Evolutionary conservation across 2,797 vertebrate genomes (phyloP).

Genomic region (Crenuchus spilurus): DNA sequence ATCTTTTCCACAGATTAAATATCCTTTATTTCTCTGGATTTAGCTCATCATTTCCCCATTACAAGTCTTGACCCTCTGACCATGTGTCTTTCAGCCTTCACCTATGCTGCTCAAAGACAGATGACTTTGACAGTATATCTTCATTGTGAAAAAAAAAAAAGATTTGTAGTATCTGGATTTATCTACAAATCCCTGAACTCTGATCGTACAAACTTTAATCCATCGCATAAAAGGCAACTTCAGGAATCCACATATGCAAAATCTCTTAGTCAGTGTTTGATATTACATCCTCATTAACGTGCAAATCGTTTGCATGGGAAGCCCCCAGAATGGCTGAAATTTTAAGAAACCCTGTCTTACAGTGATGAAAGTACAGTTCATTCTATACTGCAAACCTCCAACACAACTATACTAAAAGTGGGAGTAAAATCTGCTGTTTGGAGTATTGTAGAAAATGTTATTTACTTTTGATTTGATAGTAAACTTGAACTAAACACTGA

Average conservation of each 20-base stretch:
- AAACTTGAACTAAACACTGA: neutral
- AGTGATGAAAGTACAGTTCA: neutral
- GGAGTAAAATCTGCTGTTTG: neutral
- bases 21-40: constrained; percentile 51
- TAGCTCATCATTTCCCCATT: constrained; percentile 42
- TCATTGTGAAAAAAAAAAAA: neutral
- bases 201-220: neutral
- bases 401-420: neutral
- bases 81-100: neutral
- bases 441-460: neutral
- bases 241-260: constrained; percentile 8
- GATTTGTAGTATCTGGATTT: constrained; percentile 2
- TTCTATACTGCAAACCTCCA: neutral
- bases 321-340: neutral
- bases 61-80: constrained; percentile 27
- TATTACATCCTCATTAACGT: neutral
- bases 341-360: neutral
- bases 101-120: neutral
- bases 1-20: constrained; percentile 58
- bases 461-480: neutral
- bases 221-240: neutral
- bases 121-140: neutral
- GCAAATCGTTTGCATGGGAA: neutral
- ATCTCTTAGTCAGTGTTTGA: neutral
- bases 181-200: neutral